phyloP scores from a whole-genome alignment of 2,113 vertebrate species.

The Furnarius figulus region DNA sequence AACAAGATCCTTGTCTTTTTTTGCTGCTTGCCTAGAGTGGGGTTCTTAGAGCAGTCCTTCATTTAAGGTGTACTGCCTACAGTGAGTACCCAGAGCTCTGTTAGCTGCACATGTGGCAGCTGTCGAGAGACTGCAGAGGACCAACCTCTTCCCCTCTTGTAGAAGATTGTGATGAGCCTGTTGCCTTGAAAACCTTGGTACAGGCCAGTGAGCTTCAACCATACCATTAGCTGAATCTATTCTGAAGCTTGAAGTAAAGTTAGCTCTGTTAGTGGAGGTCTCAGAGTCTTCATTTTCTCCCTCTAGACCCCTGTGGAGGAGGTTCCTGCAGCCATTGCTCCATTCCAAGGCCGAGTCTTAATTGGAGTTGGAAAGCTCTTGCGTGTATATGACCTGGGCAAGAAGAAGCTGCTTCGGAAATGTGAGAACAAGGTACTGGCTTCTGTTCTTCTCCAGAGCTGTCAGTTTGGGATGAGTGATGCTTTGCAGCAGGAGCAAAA shows the following conservation, averaged over 20 bases:
- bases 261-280: not conserved
- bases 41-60: not conserved
- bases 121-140: not conserved
- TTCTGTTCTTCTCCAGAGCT: not conserved
- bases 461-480: rapidly evolving
- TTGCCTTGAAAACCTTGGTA: not conserved
- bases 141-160: not conserved
- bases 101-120: not conserved
- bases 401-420: conserved; percentile 96
- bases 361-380: conserved; percentile 95
- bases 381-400: conserved; percentile 94
- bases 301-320: conserved; percentile 93
- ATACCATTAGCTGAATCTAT: not conserved
- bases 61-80: not conserved
- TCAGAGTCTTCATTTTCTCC: not conserved
- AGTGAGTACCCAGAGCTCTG: not conserved
- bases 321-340: conserved; percentile 93
- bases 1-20: not conserved
- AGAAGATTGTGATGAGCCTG: not conserved
- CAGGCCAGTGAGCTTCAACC: not conserved
- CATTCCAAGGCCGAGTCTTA: conserved; percentile 91
- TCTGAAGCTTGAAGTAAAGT: not conserved
- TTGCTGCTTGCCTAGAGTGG: not conserved
- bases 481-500: not conserved
- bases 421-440: conserved; percentile 94